Evolutionary conservation across 2,113 vertebrate genomes (phyloP).

Genomic region (Ptyas mucosa): DNA sequence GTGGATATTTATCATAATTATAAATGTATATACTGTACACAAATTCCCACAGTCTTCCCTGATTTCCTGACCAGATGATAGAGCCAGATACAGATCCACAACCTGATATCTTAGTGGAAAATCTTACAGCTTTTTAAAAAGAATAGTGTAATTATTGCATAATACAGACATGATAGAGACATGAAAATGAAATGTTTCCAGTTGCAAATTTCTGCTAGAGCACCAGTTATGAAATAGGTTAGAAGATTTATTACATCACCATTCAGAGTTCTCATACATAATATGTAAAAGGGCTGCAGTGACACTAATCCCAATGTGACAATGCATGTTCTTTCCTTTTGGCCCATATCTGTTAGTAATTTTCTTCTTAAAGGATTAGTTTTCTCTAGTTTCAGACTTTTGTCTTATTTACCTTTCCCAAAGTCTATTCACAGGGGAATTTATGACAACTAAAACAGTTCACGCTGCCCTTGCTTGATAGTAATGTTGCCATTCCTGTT

Average conservation of each 20-base stretch:
- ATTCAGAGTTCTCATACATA: neutral
- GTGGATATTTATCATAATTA: neutral
- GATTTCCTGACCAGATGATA: neutral
- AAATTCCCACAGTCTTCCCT: neutral
- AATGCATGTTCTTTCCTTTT: neutral
- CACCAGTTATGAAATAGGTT: neutral
- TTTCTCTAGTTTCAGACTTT: neutral
- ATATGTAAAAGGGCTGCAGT: neutral
- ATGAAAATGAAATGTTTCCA: neutral
- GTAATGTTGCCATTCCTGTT: slow-evolving; percentile 9
- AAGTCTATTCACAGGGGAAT: slow-evolving; percentile 35
- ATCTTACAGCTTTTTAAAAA: neutral
- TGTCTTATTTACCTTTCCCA: slow-evolving; percentile 36
- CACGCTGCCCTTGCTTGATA: slow-evolving; percentile 4
- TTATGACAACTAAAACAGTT: slow-evolving; percentile 27
- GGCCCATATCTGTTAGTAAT: neutral
- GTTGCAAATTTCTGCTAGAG: neutral
- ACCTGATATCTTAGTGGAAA: neutral
- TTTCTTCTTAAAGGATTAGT: slow-evolving; percentile 19
- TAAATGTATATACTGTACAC: neutral
- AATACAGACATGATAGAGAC: neutral
- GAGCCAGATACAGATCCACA: neutral
- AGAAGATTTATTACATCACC: neutral
- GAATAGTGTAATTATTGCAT: neutral
- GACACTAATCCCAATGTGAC: neutral